These are phyloP conservation scores for Dendroctonus ponderosae DNA, from an alignment of 1,140 invertebrate species.

Conservation along the genomic window DNA sequence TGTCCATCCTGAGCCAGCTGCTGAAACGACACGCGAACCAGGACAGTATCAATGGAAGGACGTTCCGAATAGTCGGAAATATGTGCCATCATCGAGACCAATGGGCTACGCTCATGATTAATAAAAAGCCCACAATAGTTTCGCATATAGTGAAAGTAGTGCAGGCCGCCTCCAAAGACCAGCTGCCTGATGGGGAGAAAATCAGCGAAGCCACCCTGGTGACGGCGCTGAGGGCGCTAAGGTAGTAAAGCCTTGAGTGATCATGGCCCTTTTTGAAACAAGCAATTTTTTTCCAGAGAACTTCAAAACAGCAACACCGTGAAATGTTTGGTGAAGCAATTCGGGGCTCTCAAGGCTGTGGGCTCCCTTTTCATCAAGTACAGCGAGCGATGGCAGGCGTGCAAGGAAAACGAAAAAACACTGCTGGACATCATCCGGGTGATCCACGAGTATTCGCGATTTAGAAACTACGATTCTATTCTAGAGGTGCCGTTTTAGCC, in stretches of 20 bases:
- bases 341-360: slow-evolving; percentile 41
- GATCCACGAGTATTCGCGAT: slow-evolving; percentile 42
- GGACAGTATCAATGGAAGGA: slow-evolving; percentile 46
- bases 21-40: slow-evolving; percentile 43
- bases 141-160: slow-evolving; percentile 40
- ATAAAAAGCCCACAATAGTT: slow-evolving; percentile 41
- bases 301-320: slow-evolving; percentile 38
- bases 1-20: slow-evolving; percentile 40
- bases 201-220: slow-evolving; percentile 40
- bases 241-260: slow-evolving; percentile 23
- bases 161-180: slow-evolving; percentile 30
- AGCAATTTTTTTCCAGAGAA: slow-evolving; percentile 8
- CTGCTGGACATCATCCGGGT: slow-evolving; percentile 42
- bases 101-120: slow-evolving; percentile 38
- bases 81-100: slow-evolving; percentile 44
- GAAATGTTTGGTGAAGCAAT: slow-evolving; percentile 36
- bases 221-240: slow-evolving; percentile 39
- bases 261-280: too few species aligned
- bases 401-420: slow-evolving; percentile 39
- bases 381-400: slow-evolving; percentile 35
- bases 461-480: slow-evolving; percentile 40
- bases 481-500: slow-evolving; percentile 21
- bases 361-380: slow-evolving; percentile 45
- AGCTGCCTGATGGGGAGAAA: slow-evolving; percentile 21
- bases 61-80: slow-evolving; percentile 47